Conservation (phyloP, 2,113 vertebrate genomes). For the Tretioscincus oriximinensis region DNA sequence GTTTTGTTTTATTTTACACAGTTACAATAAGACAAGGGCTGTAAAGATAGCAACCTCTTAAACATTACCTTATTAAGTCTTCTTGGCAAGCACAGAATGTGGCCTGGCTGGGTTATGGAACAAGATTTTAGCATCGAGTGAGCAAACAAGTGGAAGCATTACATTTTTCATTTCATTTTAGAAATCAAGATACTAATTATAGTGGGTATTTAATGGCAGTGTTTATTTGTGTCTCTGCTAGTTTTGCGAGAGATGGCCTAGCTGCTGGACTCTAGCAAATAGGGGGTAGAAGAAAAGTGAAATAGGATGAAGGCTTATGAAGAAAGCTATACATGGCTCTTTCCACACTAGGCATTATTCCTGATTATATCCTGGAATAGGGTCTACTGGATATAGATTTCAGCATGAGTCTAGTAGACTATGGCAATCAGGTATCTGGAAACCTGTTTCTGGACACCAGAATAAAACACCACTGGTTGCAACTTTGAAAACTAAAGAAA, state of each 20-base stretch:
- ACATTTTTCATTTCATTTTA: constrained; percentile 81
- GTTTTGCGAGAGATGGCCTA: constrained; percentile 31
- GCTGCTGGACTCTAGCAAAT: fast-evolving
- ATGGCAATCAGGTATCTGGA: no score
- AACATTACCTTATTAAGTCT: constrained; percentile 88
- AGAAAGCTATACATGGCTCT: neutral
- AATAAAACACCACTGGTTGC: no score
- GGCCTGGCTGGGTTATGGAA: constrained; percentile 78
- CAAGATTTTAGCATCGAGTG: constrained; percentile 72
- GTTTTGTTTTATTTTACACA: constrained; percentile 66
- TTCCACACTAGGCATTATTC: no score
- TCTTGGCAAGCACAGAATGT: constrained; percentile 75
- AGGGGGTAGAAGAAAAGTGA: fast-evolving
- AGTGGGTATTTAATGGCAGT: constrained; percentile 74
- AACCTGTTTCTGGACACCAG: no score
- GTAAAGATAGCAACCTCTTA: constrained; percentile 76
- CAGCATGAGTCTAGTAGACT: no score
- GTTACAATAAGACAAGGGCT: constrained; percentile 68
- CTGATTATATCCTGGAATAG: no score
- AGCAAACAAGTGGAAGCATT: constrained; percentile 75
- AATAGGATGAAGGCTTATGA: neutral
- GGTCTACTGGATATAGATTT: no score
- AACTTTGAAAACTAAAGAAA: no score
- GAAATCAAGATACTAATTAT: constrained; percentile 80
- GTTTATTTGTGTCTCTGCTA: constrained; percentile 42